These are phyloP conservation scores for Odobenus rosmarus DNA, from an alignment of 2,113 vertebrate species.

Conservation along the genomic window DNA sequence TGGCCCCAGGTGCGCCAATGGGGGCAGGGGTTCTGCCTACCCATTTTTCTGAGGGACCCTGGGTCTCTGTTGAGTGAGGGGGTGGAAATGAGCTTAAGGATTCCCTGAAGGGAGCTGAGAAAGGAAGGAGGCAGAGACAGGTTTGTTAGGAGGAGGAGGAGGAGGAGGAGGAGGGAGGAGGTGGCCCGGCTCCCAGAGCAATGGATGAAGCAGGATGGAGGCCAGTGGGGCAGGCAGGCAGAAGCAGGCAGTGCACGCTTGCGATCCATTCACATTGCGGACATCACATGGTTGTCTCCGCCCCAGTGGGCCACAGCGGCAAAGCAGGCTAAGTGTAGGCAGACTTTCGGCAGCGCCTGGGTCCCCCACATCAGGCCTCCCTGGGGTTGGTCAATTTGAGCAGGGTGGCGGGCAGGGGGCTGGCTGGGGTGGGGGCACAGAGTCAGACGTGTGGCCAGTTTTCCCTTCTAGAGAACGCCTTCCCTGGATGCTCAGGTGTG, in stretches of 20 bases:
- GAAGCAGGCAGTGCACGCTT: conserved; percentile 83
- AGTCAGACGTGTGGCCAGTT: not conserved
- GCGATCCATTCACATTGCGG: conserved; percentile 85
- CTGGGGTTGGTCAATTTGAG: conserved; percentile 79
- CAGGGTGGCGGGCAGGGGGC: not conserved
- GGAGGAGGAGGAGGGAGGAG: conserved; percentile 46
- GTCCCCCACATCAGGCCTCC: conserved; percentile 81
- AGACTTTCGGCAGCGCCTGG: conserved; percentile 94
- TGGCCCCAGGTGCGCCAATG: not conserved
- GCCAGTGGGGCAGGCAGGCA: conserved; percentile 71
- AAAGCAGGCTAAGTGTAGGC: conserved; percentile 97
- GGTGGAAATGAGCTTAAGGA: not conserved
- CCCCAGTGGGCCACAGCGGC: conserved; percentile 87
- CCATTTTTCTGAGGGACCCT: conserved; percentile 40
- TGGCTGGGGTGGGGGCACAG: not conserved
- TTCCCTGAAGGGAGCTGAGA: conserved; percentile 35
- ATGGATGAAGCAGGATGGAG: conserved; percentile 82
- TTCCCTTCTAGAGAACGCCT: conserved; percentile 64
- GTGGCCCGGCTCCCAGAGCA: conserved; percentile 65
- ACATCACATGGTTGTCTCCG: conserved; percentile 84
- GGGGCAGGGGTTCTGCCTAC: not conserved
- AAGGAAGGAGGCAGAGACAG: not conserved
- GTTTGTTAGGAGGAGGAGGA: conserved; percentile 74
- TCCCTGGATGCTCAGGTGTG: conserved; percentile 53
- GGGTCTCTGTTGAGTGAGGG: not conserved